Evolutionary conservation across 2,888 invertebrate species (phyloP).

Genomic region (Lepidocyrtoides sp.): DNA sequence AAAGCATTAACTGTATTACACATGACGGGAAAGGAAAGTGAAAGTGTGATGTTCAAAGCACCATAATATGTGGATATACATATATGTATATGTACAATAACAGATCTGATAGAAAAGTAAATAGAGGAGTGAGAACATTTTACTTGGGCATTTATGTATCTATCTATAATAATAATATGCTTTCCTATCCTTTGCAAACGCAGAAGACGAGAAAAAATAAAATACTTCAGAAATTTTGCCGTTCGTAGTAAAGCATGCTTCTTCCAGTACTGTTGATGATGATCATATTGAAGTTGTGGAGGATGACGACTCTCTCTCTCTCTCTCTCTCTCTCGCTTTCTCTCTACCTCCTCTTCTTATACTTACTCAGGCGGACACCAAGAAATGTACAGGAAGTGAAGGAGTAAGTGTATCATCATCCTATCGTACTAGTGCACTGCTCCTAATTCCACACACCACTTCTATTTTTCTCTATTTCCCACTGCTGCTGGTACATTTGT

Average conservation of each 20-base stretch:
- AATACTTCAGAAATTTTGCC: constrained; percentile 23
- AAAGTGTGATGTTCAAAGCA: constrained; percentile 56
- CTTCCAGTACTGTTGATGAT: constrained; percentile 29
- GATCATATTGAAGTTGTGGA: constrained; percentile 69
- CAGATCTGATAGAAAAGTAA: not conserved
- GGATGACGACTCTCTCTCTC: constrained; percentile 67
- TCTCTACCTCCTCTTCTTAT: constrained; percentile 16
- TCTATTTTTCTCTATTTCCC: not conserved
- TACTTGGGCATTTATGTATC: too few relatives aligned
- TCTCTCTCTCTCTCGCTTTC: constrained; percentile 18
- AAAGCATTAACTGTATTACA: constrained; percentile 37
- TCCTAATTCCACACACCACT: not conserved
- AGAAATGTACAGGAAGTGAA: constrained; percentile 61
- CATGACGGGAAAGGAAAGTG: constrained; percentile 61
- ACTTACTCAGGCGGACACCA: constrained; percentile 57
- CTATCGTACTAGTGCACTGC: constrained; percentile 29
- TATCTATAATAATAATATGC: too few relatives aligned
- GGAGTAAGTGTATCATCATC: constrained; percentile 65
- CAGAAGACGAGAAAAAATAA: constrained; percentile 1
- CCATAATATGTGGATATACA: not conserved
- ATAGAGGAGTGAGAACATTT: not conserved
- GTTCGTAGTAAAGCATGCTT: constrained; percentile 35
- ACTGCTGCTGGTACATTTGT: not conserved
- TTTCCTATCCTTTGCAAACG: too few relatives aligned
- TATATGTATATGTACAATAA: too few relatives aligned